A percentile compares a stretch with the other conserved stretches of the same genome.
phyloP scores from a whole-genome alignment of 1,140 invertebrate genomes.

The Zaprionus nigranus region DNA sequence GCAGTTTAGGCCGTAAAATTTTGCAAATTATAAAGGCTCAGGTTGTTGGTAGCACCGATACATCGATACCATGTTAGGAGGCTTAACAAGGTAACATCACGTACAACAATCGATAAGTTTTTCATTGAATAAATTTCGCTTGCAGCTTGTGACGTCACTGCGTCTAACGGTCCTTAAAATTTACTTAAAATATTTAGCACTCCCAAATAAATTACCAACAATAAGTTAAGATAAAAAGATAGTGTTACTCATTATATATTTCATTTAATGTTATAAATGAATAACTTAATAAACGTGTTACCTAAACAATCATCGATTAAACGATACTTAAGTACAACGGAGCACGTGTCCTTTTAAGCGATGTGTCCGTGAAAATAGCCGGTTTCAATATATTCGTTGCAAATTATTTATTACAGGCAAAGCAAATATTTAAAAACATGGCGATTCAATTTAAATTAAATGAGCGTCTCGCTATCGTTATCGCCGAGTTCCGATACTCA shows the following conservation, averaged over 20 bases:
- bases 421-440: not conserved
- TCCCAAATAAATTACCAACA: not conserved
- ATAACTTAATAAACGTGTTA: not conserved
- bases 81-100: not conserved
- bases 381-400: not conserved
- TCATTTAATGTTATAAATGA: not conserved
- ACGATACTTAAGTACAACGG: not conserved
- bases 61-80: not conserved
- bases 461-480: not conserved
- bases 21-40: conserved; percentile 31
- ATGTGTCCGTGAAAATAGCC: not conserved
- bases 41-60: conserved; percentile 27
- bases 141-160: not conserved
- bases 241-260: not conserved
- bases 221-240: not conserved
- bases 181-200: not conserved
- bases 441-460: not conserved
- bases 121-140: not conserved
- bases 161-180: not conserved
- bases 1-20: conserved; percentile 27
- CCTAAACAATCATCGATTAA: not conserved
- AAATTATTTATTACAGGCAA: not conserved
- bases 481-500: conserved; percentile 1
- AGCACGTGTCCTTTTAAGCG: not conserved
- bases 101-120: conserved; percentile 2